Conservation (phyloP, 2,888 invertebrate species). For the Lasioglossum lativentre region DNA sequence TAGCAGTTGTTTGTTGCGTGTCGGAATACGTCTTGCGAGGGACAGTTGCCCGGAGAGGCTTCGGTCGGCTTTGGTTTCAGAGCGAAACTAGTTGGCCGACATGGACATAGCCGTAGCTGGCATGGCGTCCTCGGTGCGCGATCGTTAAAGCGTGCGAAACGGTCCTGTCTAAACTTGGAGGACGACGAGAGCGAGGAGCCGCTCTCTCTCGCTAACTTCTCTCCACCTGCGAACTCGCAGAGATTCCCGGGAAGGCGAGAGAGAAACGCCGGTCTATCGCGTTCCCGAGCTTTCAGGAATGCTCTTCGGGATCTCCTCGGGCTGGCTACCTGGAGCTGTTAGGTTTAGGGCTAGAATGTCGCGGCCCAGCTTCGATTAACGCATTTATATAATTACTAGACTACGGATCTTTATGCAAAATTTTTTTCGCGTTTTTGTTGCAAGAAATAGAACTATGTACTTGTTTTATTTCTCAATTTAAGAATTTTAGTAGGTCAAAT, state of each 20-base stretch:
- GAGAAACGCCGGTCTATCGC: neutral
- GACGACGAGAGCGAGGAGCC: conserved; percentile 14
- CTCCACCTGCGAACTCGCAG: neutral
- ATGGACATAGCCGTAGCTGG: conserved; percentile 21
- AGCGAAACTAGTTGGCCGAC: conserved; percentile 54
- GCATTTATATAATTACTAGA: neutral
- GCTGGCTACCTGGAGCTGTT: neutral
- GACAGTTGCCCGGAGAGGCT: conserved; percentile 2
- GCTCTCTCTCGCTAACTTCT: neutral
- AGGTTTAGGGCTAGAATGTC: neutral
- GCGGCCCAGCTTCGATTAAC: neutral
- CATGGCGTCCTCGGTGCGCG: conserved; percentile 39
- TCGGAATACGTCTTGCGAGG: neutral
- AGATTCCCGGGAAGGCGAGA: conserved; percentile 1
- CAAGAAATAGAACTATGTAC: too few relatives aligned
- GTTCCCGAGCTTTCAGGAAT: neutral
- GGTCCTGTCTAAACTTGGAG: conserved; percentile 30
- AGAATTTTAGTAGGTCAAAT: too few relatives aligned
- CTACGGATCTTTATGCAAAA: too few relatives aligned
- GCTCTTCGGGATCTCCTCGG: neutral
- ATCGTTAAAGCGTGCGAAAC: conserved; percentile 61
- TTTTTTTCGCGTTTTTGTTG: too few relatives aligned
- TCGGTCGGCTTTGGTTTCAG: neutral
- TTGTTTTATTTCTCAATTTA: too few relatives aligned
- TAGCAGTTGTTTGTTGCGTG: neutral